Percentiles rank a stretch among this genome's conserved stretches.
phyloP scores from a whole-genome alignment of 2,797 vertebrate species.

The Arctocebus calabarensis region DNA sequence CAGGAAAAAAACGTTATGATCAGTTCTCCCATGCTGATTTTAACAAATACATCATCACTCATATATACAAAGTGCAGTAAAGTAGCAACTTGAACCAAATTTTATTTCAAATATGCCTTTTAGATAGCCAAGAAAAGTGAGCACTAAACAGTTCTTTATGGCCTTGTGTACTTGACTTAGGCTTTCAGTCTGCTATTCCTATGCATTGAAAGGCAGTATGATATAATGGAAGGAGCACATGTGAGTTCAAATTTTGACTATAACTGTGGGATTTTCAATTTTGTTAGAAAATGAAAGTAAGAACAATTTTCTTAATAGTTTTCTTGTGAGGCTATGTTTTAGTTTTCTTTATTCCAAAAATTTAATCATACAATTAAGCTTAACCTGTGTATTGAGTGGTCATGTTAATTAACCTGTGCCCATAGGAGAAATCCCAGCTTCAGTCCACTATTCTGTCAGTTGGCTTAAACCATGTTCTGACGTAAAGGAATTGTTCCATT shows the following conservation, averaged over 20 bases:
- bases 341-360: slow-evolving; percentile 30
- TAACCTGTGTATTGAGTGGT: not conserved
- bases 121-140: slow-evolving; percentile 45
- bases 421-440: slow-evolving; percentile 10
- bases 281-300: slow-evolving; percentile 11
- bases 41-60: slow-evolving; percentile 49
- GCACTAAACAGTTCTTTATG: slow-evolving; percentile 13
- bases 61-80: slow-evolving; percentile 27
- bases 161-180: slow-evolving; percentile 10
- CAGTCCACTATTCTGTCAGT: not conserved
- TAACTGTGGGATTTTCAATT: not conserved
- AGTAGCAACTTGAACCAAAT: slow-evolving; percentile 22
- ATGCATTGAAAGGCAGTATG: not conserved
- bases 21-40: slow-evolving; percentile 11
- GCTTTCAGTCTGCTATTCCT: slow-evolving; percentile 8
- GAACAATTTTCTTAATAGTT: slow-evolving; percentile 39
- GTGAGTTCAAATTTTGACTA: slow-evolving; percentile 20
- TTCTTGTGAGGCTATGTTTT: slow-evolving; percentile 18
- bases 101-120: slow-evolving; percentile 58
- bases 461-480: slow-evolving; percentile 3
- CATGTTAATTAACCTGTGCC: not conserved
- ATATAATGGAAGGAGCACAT: not conserved
- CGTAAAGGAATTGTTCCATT: not conserved
- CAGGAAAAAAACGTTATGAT: slow-evolving; percentile 11
- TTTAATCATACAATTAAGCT: slow-evolving; percentile 16